A percentile compares a stretch with the other conserved stretches of the same genome.
Conservation (phyloP, 2,113 vertebrate species). For the Antennarius striatus region DNA sequence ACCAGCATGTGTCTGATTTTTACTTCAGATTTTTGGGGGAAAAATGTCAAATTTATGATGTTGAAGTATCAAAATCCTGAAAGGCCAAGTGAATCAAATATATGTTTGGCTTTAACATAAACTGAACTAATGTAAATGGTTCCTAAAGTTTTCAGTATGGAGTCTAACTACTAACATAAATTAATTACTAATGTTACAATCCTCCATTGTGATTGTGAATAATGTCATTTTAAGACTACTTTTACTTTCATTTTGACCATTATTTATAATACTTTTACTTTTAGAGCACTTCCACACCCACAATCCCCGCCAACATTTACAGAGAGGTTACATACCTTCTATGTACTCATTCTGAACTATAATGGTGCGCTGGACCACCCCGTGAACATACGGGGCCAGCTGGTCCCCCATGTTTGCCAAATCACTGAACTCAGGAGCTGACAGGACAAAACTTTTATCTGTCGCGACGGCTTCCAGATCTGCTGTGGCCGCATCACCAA, state of each 20-base stretch:
- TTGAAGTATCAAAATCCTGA: too few relatives aligned
- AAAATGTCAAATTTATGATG: too few relatives aligned
- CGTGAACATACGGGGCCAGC: constrained; percentile 86
- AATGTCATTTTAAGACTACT: too few relatives aligned
- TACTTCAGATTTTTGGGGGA: too few relatives aligned
- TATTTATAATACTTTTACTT: background rate
- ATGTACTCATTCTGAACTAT: constrained; percentile 87
- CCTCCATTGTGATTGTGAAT: too few relatives aligned
- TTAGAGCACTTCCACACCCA: constrained; percentile 18
- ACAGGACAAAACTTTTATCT: constrained; percentile 86
- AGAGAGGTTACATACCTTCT: constrained; percentile 92
- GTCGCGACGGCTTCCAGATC: constrained; percentile 90
- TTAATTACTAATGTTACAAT: too few relatives aligned
- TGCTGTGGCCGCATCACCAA: constrained; percentile 81
- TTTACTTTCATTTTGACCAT: constrained; percentile 4
- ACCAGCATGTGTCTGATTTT: too few relatives aligned
- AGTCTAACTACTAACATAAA: too few relatives aligned
- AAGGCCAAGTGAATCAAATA: too few relatives aligned
- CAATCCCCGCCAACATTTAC: constrained; percentile 38
- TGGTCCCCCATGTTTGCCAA: constrained; percentile 82
- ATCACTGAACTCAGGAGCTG: constrained; percentile 84
- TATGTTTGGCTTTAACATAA: too few relatives aligned
- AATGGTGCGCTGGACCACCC: constrained; percentile 88
- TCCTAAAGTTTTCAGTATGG: too few relatives aligned
- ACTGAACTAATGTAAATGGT: too few relatives aligned